A percentile compares a stretch with the other conserved stretches of the same genome.
These are phyloP conservation scores for Laterallus jamaicensis DNA, from an alignment of 2,113 vertebrate species.

Conservation along the genomic window DNA sequence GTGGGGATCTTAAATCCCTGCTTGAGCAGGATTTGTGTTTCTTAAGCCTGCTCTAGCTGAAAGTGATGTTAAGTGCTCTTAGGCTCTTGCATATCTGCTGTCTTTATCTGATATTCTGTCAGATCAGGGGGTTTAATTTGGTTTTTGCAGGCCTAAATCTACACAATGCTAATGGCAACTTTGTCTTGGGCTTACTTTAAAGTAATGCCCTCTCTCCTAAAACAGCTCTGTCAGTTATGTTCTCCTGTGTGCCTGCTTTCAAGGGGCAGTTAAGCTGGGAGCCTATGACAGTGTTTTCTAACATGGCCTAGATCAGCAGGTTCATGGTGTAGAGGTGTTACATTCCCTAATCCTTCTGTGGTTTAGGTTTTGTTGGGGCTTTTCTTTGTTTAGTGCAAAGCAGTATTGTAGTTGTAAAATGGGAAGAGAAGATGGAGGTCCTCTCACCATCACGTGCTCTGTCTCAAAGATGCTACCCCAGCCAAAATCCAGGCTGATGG, in stretches of 20 bases:
- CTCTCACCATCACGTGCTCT: accelerated
- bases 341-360: background rate
- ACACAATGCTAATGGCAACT: background rate
- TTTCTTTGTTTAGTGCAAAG: background rate
- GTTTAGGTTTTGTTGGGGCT: background rate
- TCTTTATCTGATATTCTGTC: background rate
- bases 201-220: background rate
- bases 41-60: background rate
- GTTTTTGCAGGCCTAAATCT: background rate
- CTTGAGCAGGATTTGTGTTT: background rate
- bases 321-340: background rate
- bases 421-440: background rate
- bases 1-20: background rate
- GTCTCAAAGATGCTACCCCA: background rate
- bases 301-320: accelerated
- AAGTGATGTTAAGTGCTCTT: background rate
- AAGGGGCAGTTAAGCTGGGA: background rate
- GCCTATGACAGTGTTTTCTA: accelerated
- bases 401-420: background rate
- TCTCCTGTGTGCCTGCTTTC: no score
- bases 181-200: background rate
- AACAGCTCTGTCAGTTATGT: background rate
- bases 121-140: accelerated
- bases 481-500: background rate
- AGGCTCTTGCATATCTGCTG: background rate